These are phyloP conservation scores for Denticeps clupeoides DNA, from an alignment of 2,797 vertebrate genomes.

Conservation along the genomic window DNA sequence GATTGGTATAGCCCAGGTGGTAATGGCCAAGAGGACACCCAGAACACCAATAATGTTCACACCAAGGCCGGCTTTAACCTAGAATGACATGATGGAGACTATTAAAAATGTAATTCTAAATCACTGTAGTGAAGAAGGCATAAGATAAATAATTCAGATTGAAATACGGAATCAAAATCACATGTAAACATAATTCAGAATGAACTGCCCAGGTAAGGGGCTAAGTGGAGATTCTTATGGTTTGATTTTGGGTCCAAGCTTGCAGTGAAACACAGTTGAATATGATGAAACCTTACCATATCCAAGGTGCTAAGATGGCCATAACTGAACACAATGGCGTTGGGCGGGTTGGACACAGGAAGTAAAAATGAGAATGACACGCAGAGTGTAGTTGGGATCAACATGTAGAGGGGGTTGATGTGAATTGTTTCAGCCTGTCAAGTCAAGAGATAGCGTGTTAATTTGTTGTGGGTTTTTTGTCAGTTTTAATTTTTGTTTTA, in stretches of 20 bases:
- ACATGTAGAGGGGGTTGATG: conserved; percentile 77
- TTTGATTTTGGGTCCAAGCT: too few species aligned
- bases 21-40: conserved; percentile 68
- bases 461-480: too few species aligned
- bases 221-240: too few species aligned
- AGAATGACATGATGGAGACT: conserved; percentile 13
- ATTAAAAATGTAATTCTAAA: background rate
- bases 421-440: conserved; percentile 77
- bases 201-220: too few species aligned
- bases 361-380: conserved; percentile 87
- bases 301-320: conserved; percentile 73
- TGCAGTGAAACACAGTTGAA: background rate
- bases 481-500: too few species aligned
- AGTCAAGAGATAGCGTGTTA: background rate
- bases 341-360: conserved; percentile 80
- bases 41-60: conserved; percentile 75
- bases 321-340: conserved; percentile 81
- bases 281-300: conserved; percentile 66
- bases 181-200: too few species aligned
- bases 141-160: too few species aligned
- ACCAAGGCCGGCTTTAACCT: conserved; percentile 88
- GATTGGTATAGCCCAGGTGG: conserved; percentile 72
- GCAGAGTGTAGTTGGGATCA: conserved; percentile 79
- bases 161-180: too few species aligned
- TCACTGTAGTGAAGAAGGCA: background rate